Percentiles rank a stretch among this genome's conserved stretches.
These are phyloP conservation scores for Ceramica pisi DNA, from an alignment of 2,888 invertebrate genomes.

Conservation along the genomic window DNA sequence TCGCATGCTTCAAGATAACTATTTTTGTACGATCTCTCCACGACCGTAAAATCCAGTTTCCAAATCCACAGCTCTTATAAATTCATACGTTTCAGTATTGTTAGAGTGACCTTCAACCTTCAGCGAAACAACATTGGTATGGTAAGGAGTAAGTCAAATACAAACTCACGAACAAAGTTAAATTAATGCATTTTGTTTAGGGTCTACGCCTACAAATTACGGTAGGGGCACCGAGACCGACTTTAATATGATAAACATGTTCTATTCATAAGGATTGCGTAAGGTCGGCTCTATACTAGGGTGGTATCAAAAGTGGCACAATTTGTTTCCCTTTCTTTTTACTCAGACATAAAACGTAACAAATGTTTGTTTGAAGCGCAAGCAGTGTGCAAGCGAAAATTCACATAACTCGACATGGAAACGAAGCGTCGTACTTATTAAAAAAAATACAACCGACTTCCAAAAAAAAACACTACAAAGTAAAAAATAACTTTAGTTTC, in stretches of 20 bases:
- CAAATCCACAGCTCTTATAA: constrained; percentile 1
- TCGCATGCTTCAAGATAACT: constrained; percentile 22
- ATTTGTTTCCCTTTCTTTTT: constrained; percentile 21
- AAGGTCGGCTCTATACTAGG: constrained; percentile 18
- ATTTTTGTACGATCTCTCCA: constrained; percentile 14
- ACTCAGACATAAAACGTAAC: constrained; percentile 16
- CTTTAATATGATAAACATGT: constrained; percentile 58
- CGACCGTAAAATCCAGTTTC: constrained; percentile 3
- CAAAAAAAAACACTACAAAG: too few relatives aligned
- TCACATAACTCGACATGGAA: constrained; percentile 16
- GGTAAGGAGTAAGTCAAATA: constrained; percentile 59
- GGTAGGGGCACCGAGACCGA: constrained; percentile 40
- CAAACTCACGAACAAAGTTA: constrained; percentile 56
- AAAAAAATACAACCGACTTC: too few relatives aligned
- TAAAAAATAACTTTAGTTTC: too few relatives aligned
- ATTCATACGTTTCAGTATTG: constrained; percentile 34
- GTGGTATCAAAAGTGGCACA: constrained; percentile 10
- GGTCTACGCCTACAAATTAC: constrained; percentile 51
- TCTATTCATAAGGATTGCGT: constrained; percentile 55
- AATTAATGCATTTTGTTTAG: constrained; percentile 62
- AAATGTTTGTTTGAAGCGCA: constrained; percentile 38
- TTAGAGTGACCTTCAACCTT: constrained; percentile 25
- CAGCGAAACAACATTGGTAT: constrained; percentile 32
- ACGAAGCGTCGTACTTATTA: constrained; percentile 19
- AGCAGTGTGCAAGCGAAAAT: constrained; percentile 6